Base-by-base conservation (phyloP, 2,797 vertebrate species). In the Smutsia gigantea region DNA sequence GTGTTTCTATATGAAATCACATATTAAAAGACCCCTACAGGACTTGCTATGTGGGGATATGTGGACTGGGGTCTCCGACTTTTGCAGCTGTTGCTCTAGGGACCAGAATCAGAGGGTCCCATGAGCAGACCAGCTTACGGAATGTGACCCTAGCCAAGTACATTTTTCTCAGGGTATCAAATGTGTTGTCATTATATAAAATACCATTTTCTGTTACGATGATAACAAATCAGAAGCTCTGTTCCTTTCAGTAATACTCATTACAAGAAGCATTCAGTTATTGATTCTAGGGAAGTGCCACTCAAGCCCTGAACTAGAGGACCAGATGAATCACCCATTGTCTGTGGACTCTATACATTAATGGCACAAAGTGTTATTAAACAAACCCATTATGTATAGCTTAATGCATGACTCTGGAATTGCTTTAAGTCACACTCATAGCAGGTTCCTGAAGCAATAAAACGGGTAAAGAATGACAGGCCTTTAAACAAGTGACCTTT, bases 401-500 rank as follows among this genome's bases (percentile, higher is more conserved):
- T 85, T 81, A 86, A 85, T 39, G 66, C 53, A 17, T 57, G 53
- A 77, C 55, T 66, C 66, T 72, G 74, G 31, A 49, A 90, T 74
- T 91, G 39, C 55, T 51, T 79, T 59, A 49, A 95, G 66, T 97
- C 59, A 75, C 8, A 29, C 27, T 85, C n/a, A 63, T 74, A 19
- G 34, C 21, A 94, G 59, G 37, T 75, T 95, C 66, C 59, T 69
- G 14, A 86, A 86, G 68, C 27, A 85, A 74, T 81, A 82, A 81
- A 92, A 92, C 14, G 57, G 1, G 19, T 68, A 79, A 95, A 93
- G 55, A 93, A 74, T 25, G 31, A 89, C 37, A 91, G 57, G 31
- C 2, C 51, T 93, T 66, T 83, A 96, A 96, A 91, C 71, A 87
- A 95, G 55, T 78, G 83, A 72, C 91, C 39, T 87, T 89, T 88